Evolutionary conservation across 2,113 vertebrate genomes (phyloP).

Genomic region (Muntiacus muntjak): DNA sequence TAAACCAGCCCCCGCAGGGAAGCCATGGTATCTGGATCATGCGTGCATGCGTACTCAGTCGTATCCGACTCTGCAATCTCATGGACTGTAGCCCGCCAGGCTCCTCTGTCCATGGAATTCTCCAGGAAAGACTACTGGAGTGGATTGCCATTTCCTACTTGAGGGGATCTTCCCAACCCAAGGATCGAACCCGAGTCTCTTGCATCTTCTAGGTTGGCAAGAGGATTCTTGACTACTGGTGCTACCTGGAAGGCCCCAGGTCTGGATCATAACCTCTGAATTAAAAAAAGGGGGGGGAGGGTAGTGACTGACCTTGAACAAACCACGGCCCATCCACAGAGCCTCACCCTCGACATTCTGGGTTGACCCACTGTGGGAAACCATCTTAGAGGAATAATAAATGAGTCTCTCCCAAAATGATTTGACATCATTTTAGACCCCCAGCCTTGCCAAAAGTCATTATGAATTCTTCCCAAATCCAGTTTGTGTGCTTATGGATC

Average conservation of each 20-base stretch:
- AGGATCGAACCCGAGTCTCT: neutral
- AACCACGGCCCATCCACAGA: neutral
- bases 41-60: neutral
- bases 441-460: neutral
- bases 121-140: neutral
- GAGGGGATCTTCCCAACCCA: neutral
- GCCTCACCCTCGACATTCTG: neutral
- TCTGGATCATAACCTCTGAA: neutral
- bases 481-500: neutral
- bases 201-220: neutral
- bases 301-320: neutral
- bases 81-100: neutral
- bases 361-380: neutral
- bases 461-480: neutral
- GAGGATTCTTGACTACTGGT: neutral
- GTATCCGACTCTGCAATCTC: neutral
- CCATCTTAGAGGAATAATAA: neutral
- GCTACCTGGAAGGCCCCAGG: neutral
- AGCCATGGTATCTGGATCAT: neutral
- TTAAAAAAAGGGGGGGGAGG: accelerated
- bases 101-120: neutral
- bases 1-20: neutral
- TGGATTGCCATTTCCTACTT: neutral
- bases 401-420: neutral
- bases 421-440: neutral